Base-by-base conservation (phyloP, 2,797 vertebrate species). In the Eulemur mongoz region DNA sequence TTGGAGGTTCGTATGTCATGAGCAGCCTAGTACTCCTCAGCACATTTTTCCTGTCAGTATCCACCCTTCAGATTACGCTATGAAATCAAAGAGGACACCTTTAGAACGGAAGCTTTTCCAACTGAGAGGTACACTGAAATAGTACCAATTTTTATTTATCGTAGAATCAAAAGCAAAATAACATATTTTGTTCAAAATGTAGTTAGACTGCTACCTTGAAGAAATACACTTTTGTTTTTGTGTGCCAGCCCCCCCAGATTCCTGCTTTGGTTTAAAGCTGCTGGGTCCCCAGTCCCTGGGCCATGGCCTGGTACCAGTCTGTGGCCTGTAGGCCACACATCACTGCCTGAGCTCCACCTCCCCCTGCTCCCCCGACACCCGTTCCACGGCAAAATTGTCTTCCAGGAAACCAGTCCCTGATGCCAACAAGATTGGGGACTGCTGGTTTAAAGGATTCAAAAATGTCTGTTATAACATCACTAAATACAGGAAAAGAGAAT, bases 141-240 rank as follows among this genome's bases (percentile, higher is more conserved):
- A 79, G 27, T 61, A 83, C 5, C 40, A 5, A 40, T 73, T 81
- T 87, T 93, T 54, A 91, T 57, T 79, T 84, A 57, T 40, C 48
- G 78, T 67, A 91, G 70, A 87, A 87, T 43, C 63, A 83, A 67
- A 87, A 93, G 59, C 23, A 95, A 92, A 95, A 94, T 11, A 75
- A 17, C 15, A 22, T 35, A 54, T 38, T 35, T 40, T 80, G 72
- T n/a, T 61, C 84, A 97, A 17, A 35, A 40, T 63, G 35, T 3
- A 94, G 30, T 72, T 32, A 96, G 48, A 94, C 54, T 1, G 81
- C 79, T 52, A 40, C 54, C 65, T 93, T 78, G n/a, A 92, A 84
- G 94, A 94, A 96, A 69, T 17, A 94, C 11, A 54, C 30, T 80
- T 73, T 54, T 20, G 30, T 20, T 32, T 54, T 45, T 40, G 0